Base-by-base conservation (phyloP, 2,113 vertebrate genomes). In the Colossoma macropomum region DNA sequence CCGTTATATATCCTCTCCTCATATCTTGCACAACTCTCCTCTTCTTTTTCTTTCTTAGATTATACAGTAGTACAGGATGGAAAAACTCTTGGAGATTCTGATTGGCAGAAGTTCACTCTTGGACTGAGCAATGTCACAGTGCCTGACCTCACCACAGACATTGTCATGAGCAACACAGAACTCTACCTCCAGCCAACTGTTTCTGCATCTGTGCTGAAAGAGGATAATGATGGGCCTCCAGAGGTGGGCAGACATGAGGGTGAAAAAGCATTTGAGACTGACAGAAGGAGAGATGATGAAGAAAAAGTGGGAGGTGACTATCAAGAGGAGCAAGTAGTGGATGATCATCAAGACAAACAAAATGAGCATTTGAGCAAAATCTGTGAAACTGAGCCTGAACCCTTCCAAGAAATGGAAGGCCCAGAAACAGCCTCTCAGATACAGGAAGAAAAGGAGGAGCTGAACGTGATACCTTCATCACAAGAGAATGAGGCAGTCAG, bases 131-230 rank as follows among this genome's bases (percentile, higher is more conserved):
- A 88, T 56, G 52, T 90, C 68, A 75, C 83, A 0, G 85, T 86
- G 56, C 85, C 90, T 12, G 88, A 93, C n/a, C 21, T 92, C 75
- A 91, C 90, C 0, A 74, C 83, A 15, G 89, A 93, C 34, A 81
- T 93, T 0, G 15, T 92, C 54, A 82, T 92, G 87, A 90, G 81
- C 71, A 86, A 90, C 86, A 93, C 92, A 0, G 87, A 91, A 9
- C 90, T 94, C 17, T 93, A 91, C 19, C 34, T 80, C 9, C 89
- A 88, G 11, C 38, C 88, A 0, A 77, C 60, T 28, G 85, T 85
- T 17, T 80, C 86, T 0, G 7, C 78, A 23, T 79, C 75, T 59
- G 25, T 69, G 71, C 21, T 27, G 15, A 78, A 66, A 11, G 86
- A 82, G 23, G 78, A 89, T 54, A 90, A 92, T 62, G 80, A 59